A percentile compares a stretch with the other conserved stretches of the same genome.
These are phyloP conservation scores for Zingel zingel DNA, from an alignment of 2,113 vertebrate species.

Conservation along the genomic window DNA sequence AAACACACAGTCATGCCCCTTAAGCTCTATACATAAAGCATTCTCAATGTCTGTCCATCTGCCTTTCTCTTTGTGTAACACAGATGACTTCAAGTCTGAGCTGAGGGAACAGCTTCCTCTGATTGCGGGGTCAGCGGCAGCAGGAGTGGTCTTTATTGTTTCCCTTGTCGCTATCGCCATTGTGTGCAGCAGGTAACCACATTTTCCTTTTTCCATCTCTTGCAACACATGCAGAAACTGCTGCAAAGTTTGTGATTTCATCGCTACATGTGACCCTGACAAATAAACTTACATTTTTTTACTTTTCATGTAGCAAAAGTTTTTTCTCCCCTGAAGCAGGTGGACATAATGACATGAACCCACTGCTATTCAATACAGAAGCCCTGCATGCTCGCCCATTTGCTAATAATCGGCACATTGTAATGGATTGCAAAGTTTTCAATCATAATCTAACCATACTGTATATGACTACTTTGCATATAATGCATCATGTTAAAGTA, in stretches of 20 bases:
- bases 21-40: background rate
- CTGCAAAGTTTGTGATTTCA: background rate
- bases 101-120: slow-evolving; percentile 96
- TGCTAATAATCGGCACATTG: background rate
- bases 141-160: slow-evolving; percentile 96
- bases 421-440: background rate
- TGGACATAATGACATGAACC: background rate
- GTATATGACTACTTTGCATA: background rate
- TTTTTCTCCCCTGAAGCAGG: background rate
- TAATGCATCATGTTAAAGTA: background rate
- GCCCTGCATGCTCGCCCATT: background rate
- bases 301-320: background rate
- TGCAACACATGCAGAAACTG: background rate
- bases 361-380: background rate
- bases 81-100: slow-evolving; percentile 99
- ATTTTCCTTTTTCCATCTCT: background rate
- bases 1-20: slow-evolving; percentile 19
- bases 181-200: slow-evolving; percentile 95
- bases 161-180: slow-evolving; percentile 97
- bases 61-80: slow-evolving; percentile 42
- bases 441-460: background rate
- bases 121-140: slow-evolving; percentile 95
- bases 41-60: slow-evolving; percentile 19
- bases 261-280: background rate
- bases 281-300: background rate